Percentiles rank a stretch among this genome's conserved stretches.
phyloP scores from a whole-genome alignment of 2,797 vertebrate species.

The Cygnus olor region DNA sequence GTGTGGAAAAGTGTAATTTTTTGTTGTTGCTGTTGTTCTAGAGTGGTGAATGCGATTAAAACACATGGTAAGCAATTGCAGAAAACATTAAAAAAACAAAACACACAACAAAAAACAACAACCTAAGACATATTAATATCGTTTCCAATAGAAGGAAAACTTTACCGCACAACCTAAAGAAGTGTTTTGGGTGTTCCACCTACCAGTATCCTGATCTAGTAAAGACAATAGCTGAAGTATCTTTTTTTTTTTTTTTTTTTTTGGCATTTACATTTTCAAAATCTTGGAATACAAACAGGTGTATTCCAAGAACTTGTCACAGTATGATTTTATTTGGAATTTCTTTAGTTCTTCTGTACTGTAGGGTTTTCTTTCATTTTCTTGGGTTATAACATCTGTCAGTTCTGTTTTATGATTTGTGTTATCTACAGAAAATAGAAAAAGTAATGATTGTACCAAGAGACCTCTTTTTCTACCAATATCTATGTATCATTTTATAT shows the following conservation, averaged over 20 bases:
- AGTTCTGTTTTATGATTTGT: conserved; percentile 64
- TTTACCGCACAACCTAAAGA: not conserved
- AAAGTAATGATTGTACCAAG: conserved; percentile 60
- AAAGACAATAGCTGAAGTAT: not conserved
- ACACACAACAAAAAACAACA: not conserved
- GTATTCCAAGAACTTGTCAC: not conserved
- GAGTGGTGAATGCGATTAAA: not conserved
- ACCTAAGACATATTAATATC: not conserved
- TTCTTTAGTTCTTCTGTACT: conserved; percentile 15
- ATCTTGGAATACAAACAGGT: not conserved
- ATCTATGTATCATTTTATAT: conserved; percentile 65
- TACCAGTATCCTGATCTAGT: not conserved
- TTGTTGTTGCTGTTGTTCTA: not conserved
- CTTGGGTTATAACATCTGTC: conserved; percentile 62
- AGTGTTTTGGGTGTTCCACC: not conserved
- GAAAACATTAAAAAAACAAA: not conserved
- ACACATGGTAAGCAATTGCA: not conserved
- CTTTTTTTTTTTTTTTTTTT: not conserved
- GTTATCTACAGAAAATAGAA: conserved; percentile 72
- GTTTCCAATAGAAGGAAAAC: not conserved
- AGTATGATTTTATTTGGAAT: conserved; percentile 25
- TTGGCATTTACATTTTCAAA: not conserved
- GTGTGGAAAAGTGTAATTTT: not conserved
- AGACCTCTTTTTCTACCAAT: conserved; percentile 36
- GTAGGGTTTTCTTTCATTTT: conserved; percentile 60